Conservation (phyloP, 2,888 invertebrate species). For the Acrobasis repandana region DNA sequence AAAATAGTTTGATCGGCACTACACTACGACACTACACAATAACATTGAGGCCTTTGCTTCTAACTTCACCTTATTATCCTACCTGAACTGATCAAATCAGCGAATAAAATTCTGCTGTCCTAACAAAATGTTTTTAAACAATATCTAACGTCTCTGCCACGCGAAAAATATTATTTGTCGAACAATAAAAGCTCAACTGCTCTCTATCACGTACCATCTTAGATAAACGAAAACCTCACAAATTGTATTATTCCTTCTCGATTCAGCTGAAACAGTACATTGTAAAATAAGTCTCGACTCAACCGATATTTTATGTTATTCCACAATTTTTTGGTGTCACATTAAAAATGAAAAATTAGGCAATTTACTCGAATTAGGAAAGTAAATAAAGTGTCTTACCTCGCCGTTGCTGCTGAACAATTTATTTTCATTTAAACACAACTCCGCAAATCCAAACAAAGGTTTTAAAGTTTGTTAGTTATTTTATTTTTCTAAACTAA, state of each 20-base stretch:
- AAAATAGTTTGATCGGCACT: too few relatives aligned
- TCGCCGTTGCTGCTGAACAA: neutral
- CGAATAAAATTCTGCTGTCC: too few relatives aligned
- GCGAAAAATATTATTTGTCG: neutral
- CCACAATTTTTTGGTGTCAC: constrained; percentile 10
- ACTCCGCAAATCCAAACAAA: neutral
- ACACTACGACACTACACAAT: too few relatives aligned
- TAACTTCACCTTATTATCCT: too few relatives aligned
- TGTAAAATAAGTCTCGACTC: neutral
- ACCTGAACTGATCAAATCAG: too few relatives aligned
- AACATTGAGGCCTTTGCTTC: too few relatives aligned
- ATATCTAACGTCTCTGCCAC: neutral
- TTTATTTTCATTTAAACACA: neutral
- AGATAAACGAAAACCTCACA: neutral
- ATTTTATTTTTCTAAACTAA: neutral
- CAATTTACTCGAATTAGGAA: constrained; percentile 37
- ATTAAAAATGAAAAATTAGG: constrained; percentile 39
- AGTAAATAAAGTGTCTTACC: neutral
- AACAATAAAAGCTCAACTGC: too few relatives aligned
- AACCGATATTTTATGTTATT: neutral
- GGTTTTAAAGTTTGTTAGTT: neutral
- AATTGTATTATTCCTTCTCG: neutral
- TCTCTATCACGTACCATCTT: too few relatives aligned
- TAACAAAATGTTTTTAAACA: too few relatives aligned
- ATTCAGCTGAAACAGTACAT: neutral